These are phyloP conservation scores for Euzetes globulus DNA, from an alignment of 2,888 invertebrate species.

Conservation along the genomic window DNA sequence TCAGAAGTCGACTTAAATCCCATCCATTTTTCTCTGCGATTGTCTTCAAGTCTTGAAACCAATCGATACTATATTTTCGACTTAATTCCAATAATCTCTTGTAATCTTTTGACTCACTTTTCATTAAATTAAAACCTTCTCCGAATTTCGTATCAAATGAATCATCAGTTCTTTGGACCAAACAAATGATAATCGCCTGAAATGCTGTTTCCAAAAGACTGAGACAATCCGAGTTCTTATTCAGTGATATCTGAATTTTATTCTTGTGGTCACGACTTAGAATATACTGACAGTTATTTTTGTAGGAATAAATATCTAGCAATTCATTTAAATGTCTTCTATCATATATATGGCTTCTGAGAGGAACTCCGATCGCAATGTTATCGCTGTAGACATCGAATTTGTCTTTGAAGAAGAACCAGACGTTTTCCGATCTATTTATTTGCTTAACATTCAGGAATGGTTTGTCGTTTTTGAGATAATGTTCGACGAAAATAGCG, in stretches of 20 bases:
- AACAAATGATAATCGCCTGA: slow-evolving; percentile 32
- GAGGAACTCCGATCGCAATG: slow-evolving; percentile 18
- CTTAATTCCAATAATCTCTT: neutral
- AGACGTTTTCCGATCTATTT: slow-evolving; percentile 65
- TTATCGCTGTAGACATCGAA: neutral
- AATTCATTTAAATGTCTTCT: neutral
- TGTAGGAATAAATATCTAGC: slow-evolving; percentile 27
- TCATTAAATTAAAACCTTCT: neutral
- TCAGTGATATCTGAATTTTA: slow-evolving; percentile 30
- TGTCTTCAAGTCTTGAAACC: neutral
- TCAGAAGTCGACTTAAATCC: slow-evolving; percentile 7
- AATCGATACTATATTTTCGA: neutral
- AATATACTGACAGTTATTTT: slow-evolving; percentile 32
- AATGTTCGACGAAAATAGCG: slow-evolving; percentile 61
- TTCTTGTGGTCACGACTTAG: slow-evolving; percentile 10
- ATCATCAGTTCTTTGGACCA: neutral
- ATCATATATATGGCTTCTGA: neutral
- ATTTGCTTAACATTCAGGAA: slow-evolving; percentile 56
- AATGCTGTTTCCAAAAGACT: slow-evolving; percentile 38
- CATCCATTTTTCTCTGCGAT: slow-evolving; percentile 14
- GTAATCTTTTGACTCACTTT: neutral
- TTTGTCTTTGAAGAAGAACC: slow-evolving; percentile 22
- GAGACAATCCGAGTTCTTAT: slow-evolving; percentile 19
- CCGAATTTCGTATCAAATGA: neutral
- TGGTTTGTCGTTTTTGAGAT: slow-evolving; percentile 56